phyloP scores from a whole-genome alignment of 2,113 vertebrate genomes.

The Scomber scombrus region DNA sequence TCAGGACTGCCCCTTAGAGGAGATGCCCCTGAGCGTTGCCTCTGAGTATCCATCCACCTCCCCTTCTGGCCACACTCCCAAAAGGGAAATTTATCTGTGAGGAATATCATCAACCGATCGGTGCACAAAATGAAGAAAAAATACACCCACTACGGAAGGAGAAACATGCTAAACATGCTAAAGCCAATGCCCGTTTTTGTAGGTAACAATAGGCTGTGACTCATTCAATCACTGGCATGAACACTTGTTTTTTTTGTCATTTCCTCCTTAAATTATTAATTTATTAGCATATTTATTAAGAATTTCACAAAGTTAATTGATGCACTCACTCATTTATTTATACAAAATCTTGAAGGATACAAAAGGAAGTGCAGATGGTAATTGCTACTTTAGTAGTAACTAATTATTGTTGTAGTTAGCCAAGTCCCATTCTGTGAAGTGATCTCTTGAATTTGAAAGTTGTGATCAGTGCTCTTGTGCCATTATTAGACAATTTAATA shows the following conservation, averaged over 20 bases:
- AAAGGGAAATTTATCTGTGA: slow-evolving; percentile 99
- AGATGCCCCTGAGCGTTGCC: slow-evolving; percentile 97
- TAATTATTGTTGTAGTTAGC: slow-evolving; percentile 80
- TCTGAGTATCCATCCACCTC: slow-evolving; percentile 95
- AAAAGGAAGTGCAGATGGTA: slow-evolving; percentile 66
- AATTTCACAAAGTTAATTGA: slow-evolving; percentile 73
- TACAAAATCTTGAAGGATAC: slow-evolving; percentile 56
- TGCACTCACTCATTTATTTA: slow-evolving; percentile 72
- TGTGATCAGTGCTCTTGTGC: slow-evolving; percentile 85
- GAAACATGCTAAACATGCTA: slow-evolving; percentile 64
- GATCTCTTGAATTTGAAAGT: slow-evolving; percentile 81
- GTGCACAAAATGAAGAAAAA: slow-evolving; percentile 68
- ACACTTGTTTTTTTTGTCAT: slow-evolving; percentile 75
- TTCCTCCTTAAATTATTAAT: slow-evolving; percentile 81
- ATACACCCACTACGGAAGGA: slow-evolving; percentile 61
- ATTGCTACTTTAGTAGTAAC: slow-evolving; percentile 68
- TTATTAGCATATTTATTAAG: slow-evolving; percentile 83
- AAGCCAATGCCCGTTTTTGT: slow-evolving; percentile 73
- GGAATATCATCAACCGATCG: slow-evolving; percentile 65
- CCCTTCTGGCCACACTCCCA: slow-evolving; percentile 92
- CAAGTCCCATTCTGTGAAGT: slow-evolving; percentile 81
- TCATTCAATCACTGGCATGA: slow-evolving; percentile 74
- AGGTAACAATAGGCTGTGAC: slow-evolving; percentile 72
- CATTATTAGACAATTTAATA: slow-evolving; percentile 78
- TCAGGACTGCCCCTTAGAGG: slow-evolving; percentile 97